phyloP scores from a whole-genome alignment of 1,140 invertebrate genomes.

The Pachypeltis micranthus region DNA sequence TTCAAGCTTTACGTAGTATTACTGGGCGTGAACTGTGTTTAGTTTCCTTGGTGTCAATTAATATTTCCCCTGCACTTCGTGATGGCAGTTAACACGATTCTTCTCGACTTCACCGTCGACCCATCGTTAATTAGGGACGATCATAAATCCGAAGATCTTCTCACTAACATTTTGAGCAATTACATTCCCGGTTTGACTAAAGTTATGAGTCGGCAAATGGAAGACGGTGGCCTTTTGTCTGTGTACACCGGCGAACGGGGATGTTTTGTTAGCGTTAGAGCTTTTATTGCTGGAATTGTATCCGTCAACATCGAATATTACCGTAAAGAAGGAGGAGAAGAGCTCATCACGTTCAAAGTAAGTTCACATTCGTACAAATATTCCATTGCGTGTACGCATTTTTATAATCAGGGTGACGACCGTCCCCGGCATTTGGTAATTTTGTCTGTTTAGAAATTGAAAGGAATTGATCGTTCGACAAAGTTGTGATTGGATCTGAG shows the following conservation, averaged over 20 bases:
- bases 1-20: too few relatives aligned
- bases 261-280: slow-evolving; percentile 53
- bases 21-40: too few relatives aligned
- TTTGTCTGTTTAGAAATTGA: too few relatives aligned
- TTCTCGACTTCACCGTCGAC: slow-evolving; percentile 68
- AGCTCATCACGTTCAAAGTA: slow-evolving; percentile 62
- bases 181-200: slow-evolving; percentile 54
- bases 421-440: too few relatives aligned
- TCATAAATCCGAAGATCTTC: slow-evolving; percentile 47
- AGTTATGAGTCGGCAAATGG: slow-evolving; percentile 39
- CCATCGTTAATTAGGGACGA: slow-evolving; percentile 48
- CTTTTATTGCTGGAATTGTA: slow-evolving; percentile 57
- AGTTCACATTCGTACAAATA: too few relatives aligned
- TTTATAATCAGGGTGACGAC: too few relatives aligned
- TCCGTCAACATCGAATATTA: slow-evolving; percentile 73
- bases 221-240: slow-evolving; percentile 52
- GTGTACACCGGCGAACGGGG: slow-evolving; percentile 54
- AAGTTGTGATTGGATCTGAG: too few relatives aligned
- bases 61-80: too few relatives aligned
- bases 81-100: slow-evolving; percentile 70
- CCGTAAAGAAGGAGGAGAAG: slow-evolving; percentile 55
- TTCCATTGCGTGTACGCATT: too few relatives aligned
- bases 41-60: too few relatives aligned
- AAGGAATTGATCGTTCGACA: too few relatives aligned
- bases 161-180: slow-evolving; percentile 52